These are phyloP conservation scores for Setipinna tenuifilis DNA, from an alignment of 2,797 vertebrate species.

Conservation along the genomic window DNA sequence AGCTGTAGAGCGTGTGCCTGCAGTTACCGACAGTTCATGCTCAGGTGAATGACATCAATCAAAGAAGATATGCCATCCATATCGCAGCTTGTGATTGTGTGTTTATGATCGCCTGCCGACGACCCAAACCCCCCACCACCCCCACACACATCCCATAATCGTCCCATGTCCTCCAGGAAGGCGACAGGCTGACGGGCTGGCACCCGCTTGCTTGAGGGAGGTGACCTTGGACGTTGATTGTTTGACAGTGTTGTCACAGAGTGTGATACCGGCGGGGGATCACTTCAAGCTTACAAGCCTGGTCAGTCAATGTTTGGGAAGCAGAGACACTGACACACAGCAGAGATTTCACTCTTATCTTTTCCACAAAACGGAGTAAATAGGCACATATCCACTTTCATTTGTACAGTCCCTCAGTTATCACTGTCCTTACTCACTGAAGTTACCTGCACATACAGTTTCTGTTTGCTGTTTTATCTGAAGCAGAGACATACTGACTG, in stretches of 20 bases:
- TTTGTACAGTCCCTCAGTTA: not conserved
- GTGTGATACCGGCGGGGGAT: not conserved
- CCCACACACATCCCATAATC: constrained; percentile 26
- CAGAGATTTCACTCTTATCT: too few species aligned
- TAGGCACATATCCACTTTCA: not conserved
- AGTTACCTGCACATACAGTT: not conserved
- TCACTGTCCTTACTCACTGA: too few species aligned
- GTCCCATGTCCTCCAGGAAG: constrained; percentile 22
- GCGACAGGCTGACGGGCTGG: constrained; percentile 24
- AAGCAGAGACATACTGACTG: constrained; percentile 2
- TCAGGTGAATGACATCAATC: constrained; percentile 33
- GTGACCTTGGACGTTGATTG: constrained; percentile 39
- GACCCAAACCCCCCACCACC: not conserved
- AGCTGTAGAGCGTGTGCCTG: not conserved
- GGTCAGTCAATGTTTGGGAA: not conserved
- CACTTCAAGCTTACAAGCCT: not conserved
- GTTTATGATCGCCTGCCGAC: constrained; percentile 13
- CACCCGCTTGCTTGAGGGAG: not conserved
- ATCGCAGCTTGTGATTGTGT: not conserved
- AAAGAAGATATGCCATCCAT: not conserved
- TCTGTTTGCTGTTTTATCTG: constrained; percentile 53
- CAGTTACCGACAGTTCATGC: constrained; percentile 8
- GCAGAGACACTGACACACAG: not conserved
- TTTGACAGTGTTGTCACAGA: constrained; percentile 17
- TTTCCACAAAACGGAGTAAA: too few species aligned